Evolutionary conservation across 2,888 invertebrate species (phyloP), one percentile per base, ranked within the genome.

Genomic region (Temnothorax ravouxi): DNA sequence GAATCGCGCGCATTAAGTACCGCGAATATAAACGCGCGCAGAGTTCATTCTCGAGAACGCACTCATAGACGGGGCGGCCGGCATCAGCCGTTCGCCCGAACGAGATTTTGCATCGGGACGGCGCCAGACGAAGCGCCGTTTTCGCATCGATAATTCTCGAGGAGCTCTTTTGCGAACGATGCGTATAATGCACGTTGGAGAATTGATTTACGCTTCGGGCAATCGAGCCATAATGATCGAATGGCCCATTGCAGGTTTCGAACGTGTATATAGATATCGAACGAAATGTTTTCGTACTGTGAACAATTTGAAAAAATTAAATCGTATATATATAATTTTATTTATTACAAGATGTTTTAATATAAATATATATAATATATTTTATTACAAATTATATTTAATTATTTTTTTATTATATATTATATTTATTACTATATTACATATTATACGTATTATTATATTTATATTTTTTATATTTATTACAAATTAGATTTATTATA

Each of bases 1-100:
- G 77, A 83, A 83, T 83, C 59, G 83, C 62, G 41, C 34, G 76
- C 77, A 83, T 83, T 83, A 83, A 76, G 83, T 67, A 59, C 47
- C 18, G 71, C 44, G 47, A 69, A 79, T 79, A 79, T 79, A 79
- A 69, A 59, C 59, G 79, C 47, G 59, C 69, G 71, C 47, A n/a
- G 21, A 71, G 59, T 79, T 79, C 79, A 79, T 79, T 71, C 59
- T 34, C 56, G 69, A 47, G 79, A 41, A 77, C 61, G n/a, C n/a
- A 25, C 54, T 66, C 41, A 29, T 66, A 21, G 47, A 38, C 44
- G 44, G 56, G 8, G 34, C 21, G 38, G 67, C 29, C 25, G 50
- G 50, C 64, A 52, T 2, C 44, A 47, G 34, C 44, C 25, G 29
- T 11, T 69, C 79, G 77, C 2, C 18, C 41, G n/a, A 66, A 52